Base-by-base conservation (phyloP, 2,113 vertebrate species). In the Tenrec ecaudatus region DNA sequence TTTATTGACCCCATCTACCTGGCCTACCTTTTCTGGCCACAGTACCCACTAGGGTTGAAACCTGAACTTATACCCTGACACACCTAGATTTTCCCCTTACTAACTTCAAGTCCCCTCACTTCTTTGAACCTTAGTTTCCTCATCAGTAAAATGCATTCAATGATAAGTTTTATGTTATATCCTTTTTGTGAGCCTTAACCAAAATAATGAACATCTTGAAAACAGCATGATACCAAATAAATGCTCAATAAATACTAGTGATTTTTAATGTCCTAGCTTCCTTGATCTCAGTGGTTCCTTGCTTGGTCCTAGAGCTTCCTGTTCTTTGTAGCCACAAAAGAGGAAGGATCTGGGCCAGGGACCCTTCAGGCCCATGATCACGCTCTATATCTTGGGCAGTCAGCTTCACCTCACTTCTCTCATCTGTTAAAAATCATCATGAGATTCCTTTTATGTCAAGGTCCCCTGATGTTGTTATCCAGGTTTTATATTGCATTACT, bases 31-130 rank as follows among this genome's bases (percentile, higher is more conserved):
- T 86, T 29, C 83, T 60, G 38, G 47, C 62, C 33, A 82, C 31
- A 64, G 23, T 57, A 38, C 43, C 40, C n/a, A 75, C 15, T 36
- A 88, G 19, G 0, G 8, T 23, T 68, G 58, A 93, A 93, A 23
- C 6, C 38, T 71, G 58, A 92, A 94, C 40, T 71, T 47, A 8
- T 71, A 2, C 36, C 95, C 93, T 81, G 27, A 80, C n/a, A 89
- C 43, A 80, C n/a, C 64, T 73, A 43, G 14, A 79, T 62, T 64
- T 93, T 93, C 62, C 9, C n/a, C 62, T 79, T 83, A 47, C 36
- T 71, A 36, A 14, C n/a, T 29, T 75, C 3, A 23, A 89, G 47
- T 64, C 29, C n/a, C 60, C 77, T 95, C 23, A 75, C 25, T 22
- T 83, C 64, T 89, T 33, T 22, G 4, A 93, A 29, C 38, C 71